These are phyloP conservation scores for Cremastinae sp. DNA, from an alignment of 2,888 invertebrate genomes.

Conservation along the genomic window DNA sequence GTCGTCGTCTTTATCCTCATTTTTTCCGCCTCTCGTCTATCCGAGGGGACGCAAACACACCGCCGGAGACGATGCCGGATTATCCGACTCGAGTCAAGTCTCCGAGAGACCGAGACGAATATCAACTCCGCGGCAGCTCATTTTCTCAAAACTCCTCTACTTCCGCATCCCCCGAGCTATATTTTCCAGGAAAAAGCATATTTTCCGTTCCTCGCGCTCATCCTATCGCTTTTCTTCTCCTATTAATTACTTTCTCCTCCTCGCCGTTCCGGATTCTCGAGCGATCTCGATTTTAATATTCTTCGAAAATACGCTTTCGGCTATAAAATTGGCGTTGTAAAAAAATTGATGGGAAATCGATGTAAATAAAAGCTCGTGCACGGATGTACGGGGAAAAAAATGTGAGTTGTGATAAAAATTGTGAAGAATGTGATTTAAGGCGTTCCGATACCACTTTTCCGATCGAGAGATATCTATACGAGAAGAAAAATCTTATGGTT, in stretches of 20 bases:
- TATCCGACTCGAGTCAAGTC: slow-evolving; percentile 54
- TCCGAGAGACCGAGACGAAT: slow-evolving; percentile 47
- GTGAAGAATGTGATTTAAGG: too few relatives aligned
- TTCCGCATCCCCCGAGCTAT: slow-evolving; percentile 15
- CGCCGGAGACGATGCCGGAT: slow-evolving; percentile 55
- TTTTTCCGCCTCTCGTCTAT: background rate
- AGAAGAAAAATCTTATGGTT: too few relatives aligned
- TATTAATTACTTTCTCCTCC: slow-evolving; percentile 14
- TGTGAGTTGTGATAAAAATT: too few relatives aligned
- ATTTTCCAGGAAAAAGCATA: slow-evolving; percentile 11
- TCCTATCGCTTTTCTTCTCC: background rate
- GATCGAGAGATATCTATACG: too few relatives aligned
- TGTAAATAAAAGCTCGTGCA: too few relatives aligned
- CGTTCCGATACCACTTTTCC: too few relatives aligned
- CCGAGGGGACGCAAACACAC: slow-evolving; percentile 42
- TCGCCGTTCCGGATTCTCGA: background rate
- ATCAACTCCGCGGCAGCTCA: slow-evolving; percentile 33
- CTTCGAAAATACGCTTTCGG: too few relatives aligned
- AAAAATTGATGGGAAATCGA: too few relatives aligned
- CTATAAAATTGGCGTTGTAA: too few relatives aligned
- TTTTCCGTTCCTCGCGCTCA: background rate
- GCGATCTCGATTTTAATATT: background rate
- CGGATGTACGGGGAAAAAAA: too few relatives aligned
- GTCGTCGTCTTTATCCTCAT: slow-evolving; percentile 3
- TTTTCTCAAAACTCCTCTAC: slow-evolving; percentile 43